These are phyloP conservation scores for Haemorhous mexicanus DNA, from an alignment of 2,113 vertebrate species.

Conservation along the genomic window DNA sequence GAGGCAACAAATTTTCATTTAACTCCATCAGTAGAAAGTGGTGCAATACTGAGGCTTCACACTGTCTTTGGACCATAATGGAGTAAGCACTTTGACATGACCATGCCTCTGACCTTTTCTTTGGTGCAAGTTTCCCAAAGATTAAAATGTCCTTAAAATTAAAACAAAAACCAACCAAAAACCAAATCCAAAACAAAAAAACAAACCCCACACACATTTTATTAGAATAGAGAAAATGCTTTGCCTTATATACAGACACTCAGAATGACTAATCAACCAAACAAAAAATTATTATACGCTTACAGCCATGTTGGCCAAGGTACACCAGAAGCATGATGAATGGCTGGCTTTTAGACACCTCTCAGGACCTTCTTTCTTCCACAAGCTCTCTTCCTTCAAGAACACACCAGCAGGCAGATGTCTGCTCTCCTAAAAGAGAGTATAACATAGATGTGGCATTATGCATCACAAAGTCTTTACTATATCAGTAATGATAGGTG, in stretches of 20 bases:
- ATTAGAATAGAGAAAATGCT: not conserved
- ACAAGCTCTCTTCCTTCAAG: not conserved
- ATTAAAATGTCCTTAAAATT: not conserved
- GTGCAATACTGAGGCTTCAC: not conserved
- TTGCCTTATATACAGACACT: not conserved
- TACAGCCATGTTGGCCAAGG: not conserved
- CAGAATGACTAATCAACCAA: not conserved
- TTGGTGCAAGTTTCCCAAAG: not conserved
- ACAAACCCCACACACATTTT: fast-evolving
- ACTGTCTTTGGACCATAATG: not conserved
- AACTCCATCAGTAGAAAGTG: not conserved
- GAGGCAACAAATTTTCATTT: not conserved
- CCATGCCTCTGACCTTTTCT: not conserved
- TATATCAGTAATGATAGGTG: not conserved
- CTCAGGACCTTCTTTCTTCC: not conserved
- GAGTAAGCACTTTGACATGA: not conserved
- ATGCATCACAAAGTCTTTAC: not conserved
- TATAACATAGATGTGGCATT: not conserved
- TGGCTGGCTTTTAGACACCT: not conserved
- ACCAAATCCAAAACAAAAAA: not conserved
- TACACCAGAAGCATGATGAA: not conserved
- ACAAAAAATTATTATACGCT: not conserved
- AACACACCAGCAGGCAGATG: not conserved
- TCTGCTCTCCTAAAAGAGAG: not conserved
- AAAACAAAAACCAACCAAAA: not conserved